Base-by-base conservation (phyloP, 1,140 invertebrate genomes). In the Bombus vancouverensis region DNA sequence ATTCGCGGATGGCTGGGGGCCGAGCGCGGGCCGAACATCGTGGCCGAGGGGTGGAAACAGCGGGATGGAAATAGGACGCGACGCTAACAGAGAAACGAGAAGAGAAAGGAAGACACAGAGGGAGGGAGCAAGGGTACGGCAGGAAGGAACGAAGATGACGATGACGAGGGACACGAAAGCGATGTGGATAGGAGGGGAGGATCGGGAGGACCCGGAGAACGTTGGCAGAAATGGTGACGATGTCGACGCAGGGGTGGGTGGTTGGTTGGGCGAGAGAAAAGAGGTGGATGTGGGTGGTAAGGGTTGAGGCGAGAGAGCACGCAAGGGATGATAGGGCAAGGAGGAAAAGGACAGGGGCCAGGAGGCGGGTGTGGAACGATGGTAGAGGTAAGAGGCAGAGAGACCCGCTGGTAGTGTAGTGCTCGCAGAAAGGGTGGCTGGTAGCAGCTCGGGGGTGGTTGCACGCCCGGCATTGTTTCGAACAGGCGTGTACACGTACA, bases 381-480 rank as follows among this genome's bases (percentile, higher is more conserved):
- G 70, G 62, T 57, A 86, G 82, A 85, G 88, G 81, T 77, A 71
- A 79, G 85, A 83, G 84, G 68, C 39, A 53, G 68, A 53, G 62
- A 62, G 59, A n/a, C 25, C 59, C 3, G 59, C 59, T 39, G 87
- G 37, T 81, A 77, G 89, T 83, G 65, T 42, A 80, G 88, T 86
- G 86, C 76, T 80, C 57, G 88, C 73, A 83, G 89, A 76, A 87
- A 89, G 88, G 88, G 87, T 89, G 78, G 87, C 66, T 81, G 83
- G 66, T 76, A 84, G 84, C 79, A 47, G 34, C 59, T 82, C 84
- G 90, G 89, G 90, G 91, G 92, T 93, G 92, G 91, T 85, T 92
- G 92, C 92, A 92, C 92, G 92, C 91, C 90, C 89, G 92, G 89
- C 83, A 95, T 95, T 95, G 94, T 95, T 95, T 95, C 93, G 93